Base-by-base conservation (phyloP, 2,797 vertebrate species). In the Acomys russatus region DNA sequence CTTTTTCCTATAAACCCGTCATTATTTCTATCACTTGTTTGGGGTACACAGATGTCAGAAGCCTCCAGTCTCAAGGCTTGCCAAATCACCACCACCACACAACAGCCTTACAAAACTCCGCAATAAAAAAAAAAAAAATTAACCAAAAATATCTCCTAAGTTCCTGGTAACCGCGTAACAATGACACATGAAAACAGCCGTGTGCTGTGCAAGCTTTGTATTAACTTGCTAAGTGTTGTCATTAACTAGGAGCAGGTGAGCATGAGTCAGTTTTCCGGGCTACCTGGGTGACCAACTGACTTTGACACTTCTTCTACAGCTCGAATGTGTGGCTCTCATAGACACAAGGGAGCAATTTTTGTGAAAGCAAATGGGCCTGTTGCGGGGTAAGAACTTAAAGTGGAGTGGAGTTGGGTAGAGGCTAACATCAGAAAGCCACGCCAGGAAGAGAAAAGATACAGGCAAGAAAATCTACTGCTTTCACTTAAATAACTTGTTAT, bases 191-290 rank as follows among this genome's bases (percentile, higher is more conserved):
- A 3, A 68, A 28, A 70, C 66, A 82, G 51, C n/a, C n/a, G 38
- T 30, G 94, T 93, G 92, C 56, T 93, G 91, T 91, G 38, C 86
- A 61, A 28, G 86, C 82, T 59, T 91, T 71, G 70, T n/a, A 76
- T 71, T 78, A 82, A 71, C 63, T 8, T 77, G n/a, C 59, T 64
- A 88, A 94, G 54, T 78, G 18, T 83, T 86, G 90, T 76, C n/a
- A 73, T 71, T 33, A 94, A 85, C 4, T 3, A 78, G 74, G 64
- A 79, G 59, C 95, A 96, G 94, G 88, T 97, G 79, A 78, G n/a
- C 44, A 33, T 97, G 94, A 97, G 70, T 98, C 95, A 97, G 71
- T 51, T 91, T 74, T 76, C 64, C 23, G 9, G 18, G 51, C 73
- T 90, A 85, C 87, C 68, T 92, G 61, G 12, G 76, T 91, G 86